Evolutionary conservation across 2,888 invertebrate species (phyloP).

Genomic region (Rotaria sp.): DNA sequence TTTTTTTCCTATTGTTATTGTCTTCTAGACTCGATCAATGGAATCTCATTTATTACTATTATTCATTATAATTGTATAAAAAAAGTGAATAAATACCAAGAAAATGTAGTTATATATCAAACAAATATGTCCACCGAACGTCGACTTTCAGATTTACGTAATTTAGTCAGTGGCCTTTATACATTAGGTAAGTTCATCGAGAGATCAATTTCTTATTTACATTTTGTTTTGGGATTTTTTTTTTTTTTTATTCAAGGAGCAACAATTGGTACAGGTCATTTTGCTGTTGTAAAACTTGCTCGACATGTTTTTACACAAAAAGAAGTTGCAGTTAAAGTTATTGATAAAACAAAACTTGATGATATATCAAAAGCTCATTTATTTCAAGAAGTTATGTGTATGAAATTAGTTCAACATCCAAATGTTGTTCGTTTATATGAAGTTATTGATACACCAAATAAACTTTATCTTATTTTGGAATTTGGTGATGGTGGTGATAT

Average conservation of each 20-base stretch:
- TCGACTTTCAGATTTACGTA: neutral
- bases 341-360: slow-evolving; percentile 94
- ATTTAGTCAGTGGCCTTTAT: slow-evolving; percentile 21
- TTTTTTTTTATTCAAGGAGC: slow-evolving; percentile 65
- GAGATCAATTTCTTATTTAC: neutral
- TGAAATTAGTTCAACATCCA: slow-evolving; percentile 98
- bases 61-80: neutral
- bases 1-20: neutral
- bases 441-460: slow-evolving; percentile 97
- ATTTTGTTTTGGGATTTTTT: too few relatives aligned
- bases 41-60: neutral
- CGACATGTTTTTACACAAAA: slow-evolving; percentile 97
- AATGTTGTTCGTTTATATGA: slow-evolving; percentile 95
- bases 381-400: slow-evolving; percentile 72
- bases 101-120: slow-evolving; percentile 5
- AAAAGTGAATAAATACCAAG: neutral
- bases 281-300: slow-evolving; percentile 93
- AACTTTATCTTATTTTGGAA: slow-evolving; percentile 79
- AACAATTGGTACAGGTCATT: slow-evolving; percentile 93
- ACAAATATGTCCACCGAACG: neutral
- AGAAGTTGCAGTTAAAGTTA: slow-evolving; percentile 91
- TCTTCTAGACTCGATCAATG: neutral
- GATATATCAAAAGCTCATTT: slow-evolving; percentile 88
- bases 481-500: slow-evolving; percentile 95
- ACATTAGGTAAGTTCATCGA: neutral